phyloP scores from a whole-genome alignment of 2,888 invertebrate genomes.

The Odontocolon sp. region DNA sequence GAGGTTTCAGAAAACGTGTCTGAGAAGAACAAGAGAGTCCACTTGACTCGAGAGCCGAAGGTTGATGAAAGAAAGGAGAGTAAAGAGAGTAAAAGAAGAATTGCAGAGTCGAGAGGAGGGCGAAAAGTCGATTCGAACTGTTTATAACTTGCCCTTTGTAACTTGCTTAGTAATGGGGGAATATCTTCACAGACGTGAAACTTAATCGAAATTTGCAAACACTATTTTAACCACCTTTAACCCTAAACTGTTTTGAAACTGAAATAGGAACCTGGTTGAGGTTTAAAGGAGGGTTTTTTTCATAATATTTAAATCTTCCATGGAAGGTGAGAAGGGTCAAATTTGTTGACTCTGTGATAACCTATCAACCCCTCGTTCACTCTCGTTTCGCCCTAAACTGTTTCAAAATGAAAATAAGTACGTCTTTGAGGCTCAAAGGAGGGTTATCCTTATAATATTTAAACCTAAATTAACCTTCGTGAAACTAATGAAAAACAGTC shows the following conservation, averaged over 20 bases:
- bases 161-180: not conserved
- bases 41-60: slow-evolving; percentile 52
- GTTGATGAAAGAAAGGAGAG: slow-evolving; percentile 51
- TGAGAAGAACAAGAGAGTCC: slow-evolving; percentile 39
- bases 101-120: slow-evolving; percentile 21
- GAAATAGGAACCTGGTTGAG: not conserved
- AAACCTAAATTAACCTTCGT: too few relatives aligned
- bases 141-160: slow-evolving; percentile 46
- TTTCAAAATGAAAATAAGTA: too few relatives aligned
- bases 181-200: not conserved
- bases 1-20: not conserved
- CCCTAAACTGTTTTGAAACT: not conserved
- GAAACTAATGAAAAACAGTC: too few relatives aligned
- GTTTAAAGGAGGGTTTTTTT: slow-evolving; percentile 53
- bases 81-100: slow-evolving; percentile 57
- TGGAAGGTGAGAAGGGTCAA: too few relatives aligned
- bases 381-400: too few relatives aligned
- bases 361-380: too few relatives aligned
- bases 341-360: too few relatives aligned
- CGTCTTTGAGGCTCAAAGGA: too few relatives aligned
- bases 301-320: too few relatives aligned
- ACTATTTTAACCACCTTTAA: slow-evolving; percentile 4
- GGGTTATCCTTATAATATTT: too few relatives aligned
- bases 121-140: slow-evolving; percentile 53
- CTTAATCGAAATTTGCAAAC: not conserved